Evolutionary conservation across 2,888 invertebrate species (phyloP).

Genomic region (Lymantria monacha): DNA sequence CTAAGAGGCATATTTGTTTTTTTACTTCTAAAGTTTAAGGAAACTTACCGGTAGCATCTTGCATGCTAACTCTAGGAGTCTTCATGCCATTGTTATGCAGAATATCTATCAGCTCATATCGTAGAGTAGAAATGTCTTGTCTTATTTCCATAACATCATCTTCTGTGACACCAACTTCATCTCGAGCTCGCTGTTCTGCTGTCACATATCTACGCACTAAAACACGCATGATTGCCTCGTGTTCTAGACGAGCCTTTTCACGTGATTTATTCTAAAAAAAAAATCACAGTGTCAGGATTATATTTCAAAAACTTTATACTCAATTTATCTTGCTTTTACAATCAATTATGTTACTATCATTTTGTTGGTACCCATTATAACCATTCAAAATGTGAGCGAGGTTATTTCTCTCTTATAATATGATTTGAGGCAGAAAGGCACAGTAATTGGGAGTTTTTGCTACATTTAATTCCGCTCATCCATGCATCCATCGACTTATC

Average conservation of each 20-base stretch:
- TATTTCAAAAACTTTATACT: neutral
- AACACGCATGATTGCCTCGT: slow-evolving; percentile 93
- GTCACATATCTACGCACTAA: slow-evolving; percentile 95
- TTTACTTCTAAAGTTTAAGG: too few relatives aligned
- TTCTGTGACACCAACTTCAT: slow-evolving; percentile 96
- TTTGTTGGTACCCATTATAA: too few relatives aligned
- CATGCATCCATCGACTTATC: too few relatives aligned
- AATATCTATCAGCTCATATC: slow-evolving; percentile 96
- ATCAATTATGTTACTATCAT: too few relatives aligned
- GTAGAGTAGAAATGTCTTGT: slow-evolving; percentile 96
- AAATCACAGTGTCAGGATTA: neutral
- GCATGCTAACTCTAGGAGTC: slow-evolving; percentile 87
- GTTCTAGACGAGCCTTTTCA: slow-evolving; percentile 86
- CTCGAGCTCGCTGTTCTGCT: slow-evolving; percentile 92
- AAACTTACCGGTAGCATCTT: slow-evolving; percentile 83
- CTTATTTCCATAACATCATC: slow-evolving; percentile 99
- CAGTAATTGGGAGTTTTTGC: too few relatives aligned
- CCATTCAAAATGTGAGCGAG: too few relatives aligned
- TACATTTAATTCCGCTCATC: too few relatives aligned
- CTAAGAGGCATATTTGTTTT: too few relatives aligned
- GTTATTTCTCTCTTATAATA: too few relatives aligned
- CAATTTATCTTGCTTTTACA: too few relatives aligned
- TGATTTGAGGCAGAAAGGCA: too few relatives aligned
- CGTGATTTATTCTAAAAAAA: slow-evolving; percentile 85
- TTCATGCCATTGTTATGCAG: slow-evolving; percentile 93